Conservation (phyloP, 2,113 vertebrate genomes). For the Poecilia latipinna region DNA sequence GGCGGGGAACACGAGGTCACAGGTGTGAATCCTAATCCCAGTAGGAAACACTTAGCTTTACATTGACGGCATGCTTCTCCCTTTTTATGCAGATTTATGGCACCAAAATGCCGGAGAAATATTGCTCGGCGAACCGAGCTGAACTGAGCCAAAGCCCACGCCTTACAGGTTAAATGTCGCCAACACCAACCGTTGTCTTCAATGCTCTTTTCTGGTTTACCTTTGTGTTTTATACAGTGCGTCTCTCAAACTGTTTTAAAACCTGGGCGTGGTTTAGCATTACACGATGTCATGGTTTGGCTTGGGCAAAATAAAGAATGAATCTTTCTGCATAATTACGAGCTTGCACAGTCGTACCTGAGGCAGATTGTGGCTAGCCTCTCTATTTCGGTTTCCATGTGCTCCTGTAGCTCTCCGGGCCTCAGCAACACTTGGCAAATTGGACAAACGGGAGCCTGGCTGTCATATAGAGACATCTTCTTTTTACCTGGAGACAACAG, state of each 20-base stretch:
- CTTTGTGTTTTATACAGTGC: neutral
- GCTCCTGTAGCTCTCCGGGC: constrained; percentile 94
- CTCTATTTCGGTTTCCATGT: constrained; percentile 99
- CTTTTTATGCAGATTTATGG: constrained; percentile 70
- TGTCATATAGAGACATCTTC: constrained; percentile 94
- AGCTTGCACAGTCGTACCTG: constrained; percentile 82
- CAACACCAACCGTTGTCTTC: neutral
- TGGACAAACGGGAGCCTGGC: constrained; percentile 96
- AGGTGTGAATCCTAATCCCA: constrained; percentile 65
- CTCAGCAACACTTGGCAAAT: constrained; percentile 97
- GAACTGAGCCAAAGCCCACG: constrained; percentile 42
- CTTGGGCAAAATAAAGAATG: neutral
- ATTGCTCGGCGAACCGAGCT: constrained; percentile 25
- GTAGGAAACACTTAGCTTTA: constrained; percentile 65
- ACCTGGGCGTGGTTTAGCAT: neutral
- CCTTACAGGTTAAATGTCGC: constrained; percentile 2
- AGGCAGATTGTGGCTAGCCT: constrained; percentile 91
- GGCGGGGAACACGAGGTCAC: constrained; percentile 56
- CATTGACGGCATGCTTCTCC: constrained; percentile 51
- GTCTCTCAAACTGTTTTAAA: neutral
- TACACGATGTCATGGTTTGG: neutral
- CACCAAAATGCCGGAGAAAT: constrained; percentile 35
- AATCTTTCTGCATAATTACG: neutral
- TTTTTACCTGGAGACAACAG: constrained; percentile 90
- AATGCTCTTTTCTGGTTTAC: neutral